Evolutionary conservation across 2,888 invertebrate genomes (phyloP), one percentile per base, ranked within the genome.

Genomic region (Epinotia ramella): DNA sequence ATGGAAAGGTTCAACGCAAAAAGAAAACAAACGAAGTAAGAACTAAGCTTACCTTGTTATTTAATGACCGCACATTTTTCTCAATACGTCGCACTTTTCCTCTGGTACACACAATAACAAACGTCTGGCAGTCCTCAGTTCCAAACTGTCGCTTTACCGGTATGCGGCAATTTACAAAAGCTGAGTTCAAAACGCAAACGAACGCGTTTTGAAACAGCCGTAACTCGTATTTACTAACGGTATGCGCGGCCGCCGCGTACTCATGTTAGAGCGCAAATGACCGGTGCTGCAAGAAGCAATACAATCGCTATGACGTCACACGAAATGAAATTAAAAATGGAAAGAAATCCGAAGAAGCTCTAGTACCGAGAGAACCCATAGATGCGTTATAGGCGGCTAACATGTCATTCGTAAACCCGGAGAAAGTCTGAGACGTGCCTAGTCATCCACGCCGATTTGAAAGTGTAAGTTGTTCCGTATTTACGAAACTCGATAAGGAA

Each of bases 181-280:
- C 81, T 82, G 82, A 82, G 81, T 81, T 82, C 83, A 80, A 81
- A 81, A 80, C 84, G 83, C 83, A 81, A 81, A 80, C 78, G 83
- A 81, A 81, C 83, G 83, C 78, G 82, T 83, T 83, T 80, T 77
- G 73, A 76, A 63, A 77, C 53, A 57, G 62, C 72, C 68, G 72
- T 71, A 53, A 46, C 18, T 65, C 57, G 69, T 72, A 74, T 53
- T 28, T 60, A 56, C 44, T 71, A 75, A 75, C 77, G 82, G 81
- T 78, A 79, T 82, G 83, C 84, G 87, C 90, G 90, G 84, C 90
- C 88, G 88, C 83, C 78, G 82, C 81, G 84, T 82, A 79, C 87
- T 86, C 89, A 91, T 90, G 92, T 87, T 91, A 89, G 86, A 89
- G 83, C 87, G 87, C 86, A 89, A 93, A 89, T 93, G 92, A 85